Base-by-base conservation (phyloP, 2,113 vertebrate genomes). In the Ictidomys tridecemlineatus region DNA sequence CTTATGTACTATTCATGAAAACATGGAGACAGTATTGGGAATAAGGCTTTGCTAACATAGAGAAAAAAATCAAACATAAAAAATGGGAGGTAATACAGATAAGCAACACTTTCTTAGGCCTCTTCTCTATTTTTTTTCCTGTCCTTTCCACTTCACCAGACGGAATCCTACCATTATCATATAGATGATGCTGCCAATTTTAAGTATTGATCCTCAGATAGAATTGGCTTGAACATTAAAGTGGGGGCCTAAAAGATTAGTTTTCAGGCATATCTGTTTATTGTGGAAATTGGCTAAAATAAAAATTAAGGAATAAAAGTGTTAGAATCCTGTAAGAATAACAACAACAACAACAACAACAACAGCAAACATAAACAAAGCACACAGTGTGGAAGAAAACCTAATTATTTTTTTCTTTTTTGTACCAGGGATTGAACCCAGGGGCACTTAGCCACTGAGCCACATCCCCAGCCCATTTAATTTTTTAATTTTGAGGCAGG, bases 21-120 rank as follows among this genome's bases (percentile, higher is more conserved):
- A 95, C 30, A 48, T 3, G 70, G 37, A 80, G 72, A 63, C 13
- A 77, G 28, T 16, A 69, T 32, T 73, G 16, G 48, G 24, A 73
- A 30, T 79, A 94, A 13, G n/a, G 18, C 14, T 93, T 85, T 89
- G 11, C 83, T 83, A 86, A 53, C 42, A 83, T 73, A 89, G 91
- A 84, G 61, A 8, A 86, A 74, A 94, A 73, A 67, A 24, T 24
- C n/a, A 92, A 0, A n/a, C 32, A 20, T 48, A 84, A 70, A 79
- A 76, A 37, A 92, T 22, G 17, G 28, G 61, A 85, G 48, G 4
- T 53, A 67, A 39, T 84, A 79, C 12, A 51, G 1, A 58, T 8
- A 90, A 78, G 4, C 7, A 45, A 67, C 73, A 5, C 56, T 87
- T 94, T 4, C 45, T 87, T 58, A 26, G 80, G 17, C 18, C 7